Evolutionary conservation across 23 tunicate species (phyloP).

Genomic region (Botrylloides violaceus): DNA sequence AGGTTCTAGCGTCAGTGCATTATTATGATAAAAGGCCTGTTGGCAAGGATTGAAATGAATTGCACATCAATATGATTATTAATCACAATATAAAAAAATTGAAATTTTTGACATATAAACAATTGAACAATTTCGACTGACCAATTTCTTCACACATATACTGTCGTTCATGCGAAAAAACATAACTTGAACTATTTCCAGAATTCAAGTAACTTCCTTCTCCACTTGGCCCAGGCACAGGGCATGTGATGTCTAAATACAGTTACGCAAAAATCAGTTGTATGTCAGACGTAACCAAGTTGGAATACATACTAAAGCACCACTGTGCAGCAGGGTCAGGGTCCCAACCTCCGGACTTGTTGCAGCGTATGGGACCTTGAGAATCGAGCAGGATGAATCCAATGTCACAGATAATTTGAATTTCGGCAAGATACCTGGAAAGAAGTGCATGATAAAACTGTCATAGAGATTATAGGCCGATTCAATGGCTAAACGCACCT

Average conservation of each 20-base stretch:
- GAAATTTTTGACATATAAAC: too few species aligned
- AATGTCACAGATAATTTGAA: conserved; percentile 40
- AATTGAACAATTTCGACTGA: not conserved
- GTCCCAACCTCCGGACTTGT: conserved; percentile 51
- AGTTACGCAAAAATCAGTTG: not conserved
- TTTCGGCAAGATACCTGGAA: conserved; percentile 40
- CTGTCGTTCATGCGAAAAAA: conserved; percentile 21
- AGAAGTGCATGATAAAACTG: not conserved
- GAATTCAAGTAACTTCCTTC: not conserved
- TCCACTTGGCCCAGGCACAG: conserved; percentile 22
- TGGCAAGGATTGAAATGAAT: too few species aligned
- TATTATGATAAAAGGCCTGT: too few species aligned
- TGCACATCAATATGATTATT: too few species aligned
- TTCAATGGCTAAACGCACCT: conserved; percentile 27
- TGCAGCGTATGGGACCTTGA: conserved; percentile 21
- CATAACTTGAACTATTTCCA: not conserved
- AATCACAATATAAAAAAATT: too few species aligned
- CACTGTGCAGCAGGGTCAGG: conserved; percentile 22
- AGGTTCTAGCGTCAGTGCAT: too few species aligned
- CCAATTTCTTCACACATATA: conserved; percentile 44
- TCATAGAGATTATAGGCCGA: too few species aligned
- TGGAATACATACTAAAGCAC: conserved; percentile 33
- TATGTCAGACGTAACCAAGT: not conserved
- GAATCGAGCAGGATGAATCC: conserved; percentile 32
- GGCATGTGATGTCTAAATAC: conserved; percentile 40